Base-by-base conservation (phyloP, 2,888 invertebrate species). In the Priocnemis perturbator region DNA sequence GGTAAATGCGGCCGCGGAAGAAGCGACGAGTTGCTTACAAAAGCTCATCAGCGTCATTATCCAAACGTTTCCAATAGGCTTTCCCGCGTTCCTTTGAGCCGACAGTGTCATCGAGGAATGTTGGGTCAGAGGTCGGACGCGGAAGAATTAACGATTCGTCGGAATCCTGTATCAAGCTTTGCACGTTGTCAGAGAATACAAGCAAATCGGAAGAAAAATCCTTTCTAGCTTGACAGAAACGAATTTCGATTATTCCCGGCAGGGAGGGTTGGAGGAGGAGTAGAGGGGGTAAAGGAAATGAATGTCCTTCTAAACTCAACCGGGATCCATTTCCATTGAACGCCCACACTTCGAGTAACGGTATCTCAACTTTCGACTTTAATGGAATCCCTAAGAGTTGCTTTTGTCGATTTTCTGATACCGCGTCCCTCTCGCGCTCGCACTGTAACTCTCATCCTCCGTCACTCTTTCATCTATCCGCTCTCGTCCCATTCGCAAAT, bases 301-400 rank as follows among this genome's bases (percentile, higher is more conserved):
- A 30, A 19, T 44, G 58, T 48, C 44, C 21, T 60, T 52, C 37
- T 11, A 23, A 45, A 62, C 60, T 59, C 55, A 30, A 55, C 21
- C 11, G 53, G 55, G 50, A 60, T 64, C 64, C 67, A 60, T 71
- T 69, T 71, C 61, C 60, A 70, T 73, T 58, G 67, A 64, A 68
- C 59, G 53, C 19, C 59, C 55, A 59, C 58, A 11, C 20, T 55
- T 57, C 47, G 20, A 37, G 17, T 26, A 21, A 56, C 61, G 62
- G 70, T 74, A 71, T 71, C 64, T 73, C 66, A 71, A 71, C 69
- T 73, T 78, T 76, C 58, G 60, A 72, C 63, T 74, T 70, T 73
- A 76, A 76, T 70, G 70, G 78, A 23, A 72, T 62, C 61, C 65
- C 52, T 70, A 74, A 74, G 71, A 71, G 68, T 74, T 69, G 66